phyloP scores from a whole-genome alignment of 53 echinoderm and acorn worm species.

The Stichopus horrens region DNA sequence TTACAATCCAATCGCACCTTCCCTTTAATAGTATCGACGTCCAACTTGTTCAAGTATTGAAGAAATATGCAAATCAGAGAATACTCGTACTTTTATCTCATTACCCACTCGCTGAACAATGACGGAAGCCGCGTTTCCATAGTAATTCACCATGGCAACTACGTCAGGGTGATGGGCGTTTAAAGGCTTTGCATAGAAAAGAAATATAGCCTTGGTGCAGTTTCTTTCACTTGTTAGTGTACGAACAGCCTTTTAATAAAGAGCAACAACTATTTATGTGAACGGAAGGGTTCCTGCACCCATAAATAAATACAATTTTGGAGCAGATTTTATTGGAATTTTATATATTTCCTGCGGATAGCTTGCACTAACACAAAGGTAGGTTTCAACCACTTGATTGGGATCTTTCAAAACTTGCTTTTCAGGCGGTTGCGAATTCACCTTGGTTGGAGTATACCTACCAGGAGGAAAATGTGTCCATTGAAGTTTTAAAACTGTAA shows the following conservation, averaged over 20 bases:
- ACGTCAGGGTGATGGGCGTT: slow-evolving; percentile 38
- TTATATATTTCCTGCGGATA: background rate
- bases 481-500: no score
- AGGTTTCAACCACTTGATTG: background rate
- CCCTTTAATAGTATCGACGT: slow-evolving; percentile 11
- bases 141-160: slow-evolving; percentile 37
- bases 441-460: no score
- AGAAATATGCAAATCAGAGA: slow-evolving; percentile 32
- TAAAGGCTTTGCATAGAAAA: slow-evolving; percentile 40
- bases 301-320: background rate
- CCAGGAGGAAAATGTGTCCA: no score
- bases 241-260: slow-evolving; percentile 36
- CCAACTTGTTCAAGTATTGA: slow-evolving; percentile 25
- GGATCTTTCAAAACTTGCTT: no score
- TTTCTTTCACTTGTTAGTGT: slow-evolving; percentile 19
- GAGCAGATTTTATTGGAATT: background rate
- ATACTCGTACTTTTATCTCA: slow-evolving; percentile 44
- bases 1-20: background rate
- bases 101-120: slow-evolving; percentile 30
- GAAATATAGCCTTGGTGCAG: slow-evolving; percentile 35
- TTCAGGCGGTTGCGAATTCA: no score
- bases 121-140: slow-evolving; percentile 35
- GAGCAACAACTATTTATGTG: slow-evolving; percentile 23
- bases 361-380: background rate
- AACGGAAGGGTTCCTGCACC: background rate